Percentiles rank a stretch among this genome's conserved stretches.
phyloP scores from a whole-genome alignment of 1,140 invertebrate genomes.

The Ptiloglossa arizonensis region DNA sequence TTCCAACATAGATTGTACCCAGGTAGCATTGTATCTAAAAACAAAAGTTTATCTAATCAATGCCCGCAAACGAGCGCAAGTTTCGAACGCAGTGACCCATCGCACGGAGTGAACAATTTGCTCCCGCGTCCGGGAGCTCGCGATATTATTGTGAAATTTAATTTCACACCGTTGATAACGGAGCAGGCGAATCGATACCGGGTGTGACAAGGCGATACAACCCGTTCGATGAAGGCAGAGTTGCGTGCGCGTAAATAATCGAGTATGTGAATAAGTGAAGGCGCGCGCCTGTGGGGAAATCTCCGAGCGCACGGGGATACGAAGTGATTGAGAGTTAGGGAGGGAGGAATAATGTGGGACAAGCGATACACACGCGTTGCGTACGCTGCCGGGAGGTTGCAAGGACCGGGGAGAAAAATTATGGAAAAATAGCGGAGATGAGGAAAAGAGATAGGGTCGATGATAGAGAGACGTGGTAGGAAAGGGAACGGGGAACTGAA shows the following conservation, averaged over 20 bases:
- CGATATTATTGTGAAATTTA: neutral
- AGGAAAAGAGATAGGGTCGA: no score
- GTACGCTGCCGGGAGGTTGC: neutral
- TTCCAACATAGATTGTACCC: no score
- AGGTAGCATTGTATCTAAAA: no score
- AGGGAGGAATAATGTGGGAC: neutral
- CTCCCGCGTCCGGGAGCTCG: no score
- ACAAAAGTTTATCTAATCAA: no score
- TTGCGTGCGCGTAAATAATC: constrained; percentile 37
- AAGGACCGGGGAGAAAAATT: neutral
- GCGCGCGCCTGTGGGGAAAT: constrained; percentile 29
- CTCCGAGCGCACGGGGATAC: constrained; percentile 5
- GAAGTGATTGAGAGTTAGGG: constrained; percentile 1
- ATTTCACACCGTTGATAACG: no score
- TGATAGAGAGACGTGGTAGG: neutral
- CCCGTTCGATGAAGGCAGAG: neutral
- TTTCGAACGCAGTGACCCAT: no score
- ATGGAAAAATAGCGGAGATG: neutral
- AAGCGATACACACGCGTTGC: neutral
- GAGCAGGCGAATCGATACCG: no score
- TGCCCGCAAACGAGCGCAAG: no score
- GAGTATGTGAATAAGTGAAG: constrained; percentile 30
- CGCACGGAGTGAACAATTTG: no score
- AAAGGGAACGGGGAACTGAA: neutral
- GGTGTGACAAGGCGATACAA: constrained; percentile 2